phyloP scores from a whole-genome alignment of 2,113 vertebrate genomes.

The Cynoglossus semilaevis region DNA sequence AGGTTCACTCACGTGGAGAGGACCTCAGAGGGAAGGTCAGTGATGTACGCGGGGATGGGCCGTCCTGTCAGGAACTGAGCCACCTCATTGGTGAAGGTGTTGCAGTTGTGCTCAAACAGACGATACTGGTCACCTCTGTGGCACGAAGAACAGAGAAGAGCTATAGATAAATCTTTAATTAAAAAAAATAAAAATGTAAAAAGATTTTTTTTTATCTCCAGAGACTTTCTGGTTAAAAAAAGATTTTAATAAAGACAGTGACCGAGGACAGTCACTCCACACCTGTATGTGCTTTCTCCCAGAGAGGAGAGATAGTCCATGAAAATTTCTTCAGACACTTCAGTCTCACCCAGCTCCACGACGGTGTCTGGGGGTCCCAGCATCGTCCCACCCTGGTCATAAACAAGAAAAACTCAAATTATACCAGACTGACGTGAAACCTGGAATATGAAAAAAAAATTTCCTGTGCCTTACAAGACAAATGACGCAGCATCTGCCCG shows the following conservation, averaged over 20 bases:
- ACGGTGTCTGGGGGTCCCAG: slow-evolving; percentile 92
- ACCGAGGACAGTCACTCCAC: slow-evolving; percentile 52
- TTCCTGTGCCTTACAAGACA: no score
- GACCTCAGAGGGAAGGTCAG: slow-evolving; percentile 94
- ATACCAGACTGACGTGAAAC: no score
- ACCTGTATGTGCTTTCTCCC: slow-evolving; percentile 94
- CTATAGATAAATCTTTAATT: background rate
- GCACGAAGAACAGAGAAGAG: slow-evolving; percentile 1
- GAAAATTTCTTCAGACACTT: slow-evolving; percentile 96
- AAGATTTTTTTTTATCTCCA: background rate
- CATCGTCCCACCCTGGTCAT: slow-evolving; percentile 87
- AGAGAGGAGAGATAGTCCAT: slow-evolving; percentile 93
- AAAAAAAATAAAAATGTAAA: no score
- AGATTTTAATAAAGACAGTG: background rate
- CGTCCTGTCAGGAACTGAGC: slow-evolving; percentile 95
- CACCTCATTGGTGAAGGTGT: slow-evolving; percentile 97
- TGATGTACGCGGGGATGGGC: slow-evolving; percentile 95
- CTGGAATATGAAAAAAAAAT: no score
- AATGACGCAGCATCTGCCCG: slow-evolving; percentile 88
- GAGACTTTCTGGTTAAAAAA: slow-evolving; percentile 78
- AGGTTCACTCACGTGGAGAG: slow-evolving; percentile 90
- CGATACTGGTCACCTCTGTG: slow-evolving; percentile 89
- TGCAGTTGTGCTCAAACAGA: slow-evolving; percentile 97
- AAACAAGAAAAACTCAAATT: background rate
- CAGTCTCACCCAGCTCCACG: slow-evolving; percentile 92